Percentiles rank a stretch among this genome's conserved stretches.
These are phyloP conservation scores for Metellina segmentata DNA, from an alignment of 2,888 invertebrate species.

Conservation along the genomic window DNA sequence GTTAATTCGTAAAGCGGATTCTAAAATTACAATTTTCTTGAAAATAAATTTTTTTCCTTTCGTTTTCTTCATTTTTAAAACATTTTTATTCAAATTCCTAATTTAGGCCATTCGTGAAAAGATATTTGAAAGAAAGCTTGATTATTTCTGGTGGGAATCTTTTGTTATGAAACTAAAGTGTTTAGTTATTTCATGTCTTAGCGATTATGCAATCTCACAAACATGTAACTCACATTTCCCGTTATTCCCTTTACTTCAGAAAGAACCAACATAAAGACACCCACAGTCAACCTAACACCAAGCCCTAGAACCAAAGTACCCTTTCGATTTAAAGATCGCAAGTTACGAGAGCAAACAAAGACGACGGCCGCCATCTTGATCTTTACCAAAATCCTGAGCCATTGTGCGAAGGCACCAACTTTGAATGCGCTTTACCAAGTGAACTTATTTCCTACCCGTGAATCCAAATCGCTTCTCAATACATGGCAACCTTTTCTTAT, in stretches of 20 bases:
- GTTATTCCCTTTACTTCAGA: background rate
- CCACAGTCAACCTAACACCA: background rate
- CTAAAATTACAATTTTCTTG: too few species aligned
- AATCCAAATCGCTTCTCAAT: background rate
- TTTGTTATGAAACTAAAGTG: too few species aligned
- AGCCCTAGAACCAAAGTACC: background rate
- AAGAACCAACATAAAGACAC: background rate
- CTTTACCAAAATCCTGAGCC: background rate
- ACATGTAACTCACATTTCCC: background rate
- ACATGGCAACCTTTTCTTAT: background rate
- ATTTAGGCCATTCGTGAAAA: too few species aligned
- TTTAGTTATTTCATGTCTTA: too few species aligned
- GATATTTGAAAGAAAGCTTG: too few species aligned
- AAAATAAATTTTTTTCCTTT: too few species aligned
- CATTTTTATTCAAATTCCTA: too few species aligned
- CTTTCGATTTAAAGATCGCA: background rate
- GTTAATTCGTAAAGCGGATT: too few species aligned
- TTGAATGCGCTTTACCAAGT: background rate
- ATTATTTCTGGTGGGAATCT: too few species aligned
- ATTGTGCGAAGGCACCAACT: background rate
- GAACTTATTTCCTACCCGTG: background rate
- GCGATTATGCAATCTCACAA: too few species aligned
- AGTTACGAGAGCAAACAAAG: background rate
- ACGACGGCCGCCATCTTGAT: background rate
- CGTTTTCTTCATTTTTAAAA: too few species aligned